Percentiles rank a stretch among this genome's conserved stretches.
Conservation (phyloP, 2,797 vertebrate species). For the Danionella dracula region DNA sequence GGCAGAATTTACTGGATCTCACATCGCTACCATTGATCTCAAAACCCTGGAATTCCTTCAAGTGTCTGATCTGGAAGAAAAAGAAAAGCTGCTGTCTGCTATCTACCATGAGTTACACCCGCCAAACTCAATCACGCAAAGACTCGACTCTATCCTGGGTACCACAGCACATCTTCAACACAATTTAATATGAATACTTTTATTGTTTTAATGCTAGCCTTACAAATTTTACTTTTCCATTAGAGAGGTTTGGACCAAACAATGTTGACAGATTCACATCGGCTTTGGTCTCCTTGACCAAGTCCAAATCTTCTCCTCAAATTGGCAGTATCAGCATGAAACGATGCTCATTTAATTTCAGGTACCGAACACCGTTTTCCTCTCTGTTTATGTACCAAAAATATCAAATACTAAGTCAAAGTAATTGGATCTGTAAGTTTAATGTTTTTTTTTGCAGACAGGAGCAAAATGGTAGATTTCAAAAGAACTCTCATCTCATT, state of each 20-base stretch:
- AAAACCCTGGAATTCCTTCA: conserved; percentile 63
- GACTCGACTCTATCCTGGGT: conserved; percentile 63
- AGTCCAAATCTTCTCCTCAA: conserved; percentile 55
- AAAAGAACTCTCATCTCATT: conserved; percentile 55
- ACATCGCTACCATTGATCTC: conserved; percentile 64
- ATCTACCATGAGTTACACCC: conserved; percentile 70
- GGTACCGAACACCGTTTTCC: conserved; percentile 37
- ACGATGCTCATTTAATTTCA: conserved; percentile 54
- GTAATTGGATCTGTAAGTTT: no score
- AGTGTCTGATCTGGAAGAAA: conserved; percentile 59
- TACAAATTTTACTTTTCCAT: neutral
- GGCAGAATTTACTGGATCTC: conserved; percentile 62
- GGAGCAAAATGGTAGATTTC: conserved; percentile 40
- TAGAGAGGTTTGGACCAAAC: conserved; percentile 47
- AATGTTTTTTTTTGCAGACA: conserved; percentile 41
- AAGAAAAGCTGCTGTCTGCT: conserved; percentile 65
- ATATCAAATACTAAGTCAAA: neutral
- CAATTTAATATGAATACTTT: neutral
- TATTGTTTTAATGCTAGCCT: neutral
- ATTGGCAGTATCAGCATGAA: conserved; percentile 54
- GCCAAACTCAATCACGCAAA: conserved; percentile 54
- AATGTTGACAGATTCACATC: conserved; percentile 55
- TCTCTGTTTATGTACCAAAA: neutral
- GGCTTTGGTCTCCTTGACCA: conserved; percentile 54
- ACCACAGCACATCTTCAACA: conserved; percentile 3